Evolutionary conservation across 2,888 invertebrate genomes (phyloP).

Genomic region (Aplocera efformata): DNA sequence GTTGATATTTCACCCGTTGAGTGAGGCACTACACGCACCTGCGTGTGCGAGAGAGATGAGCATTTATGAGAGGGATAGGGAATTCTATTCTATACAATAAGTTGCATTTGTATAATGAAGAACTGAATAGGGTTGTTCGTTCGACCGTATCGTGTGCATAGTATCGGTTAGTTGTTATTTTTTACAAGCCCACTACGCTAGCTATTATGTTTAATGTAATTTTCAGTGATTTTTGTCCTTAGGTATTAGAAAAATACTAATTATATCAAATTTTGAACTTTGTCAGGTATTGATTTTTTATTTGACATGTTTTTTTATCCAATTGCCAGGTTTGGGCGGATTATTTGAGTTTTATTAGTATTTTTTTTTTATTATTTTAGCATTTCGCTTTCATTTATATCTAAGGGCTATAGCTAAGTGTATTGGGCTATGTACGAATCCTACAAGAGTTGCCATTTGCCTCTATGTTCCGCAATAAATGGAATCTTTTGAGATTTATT

Average conservation of each 20-base stretch:
- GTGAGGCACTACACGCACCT: conserved; percentile 59
- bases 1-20: conserved; percentile 69
- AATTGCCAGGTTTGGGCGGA: no score
- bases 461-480: conserved; percentile 40
- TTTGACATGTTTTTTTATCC: conserved; percentile 11
- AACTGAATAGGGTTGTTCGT: conserved; percentile 25
- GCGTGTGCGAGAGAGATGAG: conserved; percentile 41
- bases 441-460: conserved; percentile 61
- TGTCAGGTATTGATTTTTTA: conserved; percentile 33
- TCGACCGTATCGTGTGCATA: conserved; percentile 46
- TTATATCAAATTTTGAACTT: no score
- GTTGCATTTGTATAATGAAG: conserved; percentile 50
- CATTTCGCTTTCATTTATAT: no score
- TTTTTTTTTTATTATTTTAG: no score
- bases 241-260: no score
- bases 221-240: no score
- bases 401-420: conserved; percentile 19
- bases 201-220: no score
- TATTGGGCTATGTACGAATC: conserved; percentile 47
- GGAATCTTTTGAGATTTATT: conserved; percentile 55
- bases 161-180: conserved; percentile 27
- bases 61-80: conserved; percentile 57
- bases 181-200: conserved; percentile 4
- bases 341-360: no score
- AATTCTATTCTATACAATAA: conserved; percentile 49